These are phyloP conservation scores for Ophiothrix spiculata DNA, from an alignment of 35 echinoderm and acorn worm genomes.

Conservation along the genomic window DNA sequence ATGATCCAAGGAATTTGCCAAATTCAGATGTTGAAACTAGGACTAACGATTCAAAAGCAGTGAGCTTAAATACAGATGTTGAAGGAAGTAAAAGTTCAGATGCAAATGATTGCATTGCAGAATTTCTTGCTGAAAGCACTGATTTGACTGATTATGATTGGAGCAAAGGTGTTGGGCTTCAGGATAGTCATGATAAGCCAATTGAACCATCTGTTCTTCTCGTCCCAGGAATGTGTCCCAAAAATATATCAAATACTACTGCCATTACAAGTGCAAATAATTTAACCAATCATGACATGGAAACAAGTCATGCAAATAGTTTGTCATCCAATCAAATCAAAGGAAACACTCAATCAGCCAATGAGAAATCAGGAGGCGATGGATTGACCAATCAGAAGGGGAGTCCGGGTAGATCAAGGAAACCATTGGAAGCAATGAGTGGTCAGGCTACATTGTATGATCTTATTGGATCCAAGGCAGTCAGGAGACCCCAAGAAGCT, in stretches of 20 bases:
- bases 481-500: constrained; percentile 27
- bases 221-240: constrained; percentile 1
- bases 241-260: neutral
- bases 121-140: neutral
- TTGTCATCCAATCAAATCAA: neutral
- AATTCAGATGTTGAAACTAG: constrained; percentile 4
- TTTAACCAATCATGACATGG: neutral
- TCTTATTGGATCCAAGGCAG: constrained; percentile 19
- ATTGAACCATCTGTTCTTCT: constrained; percentile 31
- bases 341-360: constrained; percentile 1
- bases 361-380: neutral
- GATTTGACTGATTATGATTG: constrained; percentile 5
- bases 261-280: neutral
- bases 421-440: constrained; percentile 21
- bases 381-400: constrained; percentile 1
- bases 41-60: neutral
- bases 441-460: constrained; percentile 41
- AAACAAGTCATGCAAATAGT: neutral
- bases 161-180: constrained; percentile 45
- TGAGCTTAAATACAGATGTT: neutral
- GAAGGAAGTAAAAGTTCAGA: neutral
- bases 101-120: neutral
- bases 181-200: neutral
- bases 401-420: constrained; percentile 19
- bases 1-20: too few species aligned